Conservation (phyloP, 2,113 vertebrate genomes). For the Bos javanicus region DNA sequence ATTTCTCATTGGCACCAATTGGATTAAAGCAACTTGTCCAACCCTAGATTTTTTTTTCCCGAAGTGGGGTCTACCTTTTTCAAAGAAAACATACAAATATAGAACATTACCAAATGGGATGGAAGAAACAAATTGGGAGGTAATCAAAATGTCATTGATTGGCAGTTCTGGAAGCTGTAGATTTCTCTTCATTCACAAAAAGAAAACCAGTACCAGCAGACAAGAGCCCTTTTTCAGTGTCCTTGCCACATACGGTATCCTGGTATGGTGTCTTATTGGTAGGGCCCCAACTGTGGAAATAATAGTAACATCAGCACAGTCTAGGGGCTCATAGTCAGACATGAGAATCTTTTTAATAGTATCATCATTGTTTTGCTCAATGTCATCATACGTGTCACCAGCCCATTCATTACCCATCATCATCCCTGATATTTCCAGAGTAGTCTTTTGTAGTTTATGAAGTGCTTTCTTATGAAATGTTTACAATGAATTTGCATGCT, state of each 20-base stretch:
- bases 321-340: background rate
- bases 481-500: background rate
- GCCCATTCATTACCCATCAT: background rate
- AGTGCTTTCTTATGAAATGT: background rate
- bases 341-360: background rate
- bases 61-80: background rate
- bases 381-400: background rate
- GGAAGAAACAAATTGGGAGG: background rate
- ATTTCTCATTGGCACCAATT: slow-evolving; percentile 28
- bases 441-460: background rate
- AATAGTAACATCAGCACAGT: background rate
- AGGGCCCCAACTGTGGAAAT: background rate
- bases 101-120: background rate
- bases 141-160: background rate
- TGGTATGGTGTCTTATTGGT: background rate
- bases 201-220: background rate
- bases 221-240: background rate
- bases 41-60: background rate
- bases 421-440: too few relatives aligned
- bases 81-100: background rate
- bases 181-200: background rate
- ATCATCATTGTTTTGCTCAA: background rate
- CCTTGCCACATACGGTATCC: background rate
- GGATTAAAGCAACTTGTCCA: slow-evolving; percentile 20
- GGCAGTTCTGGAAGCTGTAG: background rate